Evolutionary conservation across 2,797 vertebrate genomes (phyloP), one percentile per base, ranked within the genome.

Genomic region (Dallia pectoralis): DNA sequence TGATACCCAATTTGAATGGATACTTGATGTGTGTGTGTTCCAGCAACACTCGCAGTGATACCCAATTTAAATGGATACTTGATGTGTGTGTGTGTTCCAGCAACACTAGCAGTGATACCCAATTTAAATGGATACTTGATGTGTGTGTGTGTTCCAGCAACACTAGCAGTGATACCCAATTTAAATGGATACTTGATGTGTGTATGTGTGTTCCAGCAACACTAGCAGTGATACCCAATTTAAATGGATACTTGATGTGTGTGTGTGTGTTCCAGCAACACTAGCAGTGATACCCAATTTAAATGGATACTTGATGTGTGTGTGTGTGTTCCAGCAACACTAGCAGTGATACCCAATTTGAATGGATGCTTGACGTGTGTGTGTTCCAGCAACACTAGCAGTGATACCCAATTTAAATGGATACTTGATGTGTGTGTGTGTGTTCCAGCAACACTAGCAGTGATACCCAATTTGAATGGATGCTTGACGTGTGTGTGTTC

Each of bases 301-400:
- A 61, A 27, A 30, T 67, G 29, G n/a, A n/a, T n/a, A n/a, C n/a
- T n/a, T n/a, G 49, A 47, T 59, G 74, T 67, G 44, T 69, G 44
- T 85, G 18, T 82, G 19, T 83, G 15, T 59, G 48, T 89, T 92
- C 47, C 88, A 99, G 97, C 86, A 92, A 93, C 80, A 92, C 93
- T 77, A 97, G 1, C n/a, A 19, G 19, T 18, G 22, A 2, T 53
- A 22, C 7, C 51, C 51, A 8, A 19, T 53, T 22, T 53, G 6
- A n/a, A 11, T 53, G 19, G 32, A 29, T 14, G 36, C 27, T 47
- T 36, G 32, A 29, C 5, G 36, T 47, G 22, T 36, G 14, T 62
- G 27, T 6, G 9, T n/a, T 44, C 16, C 18, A 29, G 27, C 3
- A 36, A 36, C 3, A 36, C 33, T 7, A 3, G 3, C 40, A 44